Base-by-base conservation (phyloP, 37 sponge, comb jelly and placozoan species). In the Eunapius fragilis region DNA sequence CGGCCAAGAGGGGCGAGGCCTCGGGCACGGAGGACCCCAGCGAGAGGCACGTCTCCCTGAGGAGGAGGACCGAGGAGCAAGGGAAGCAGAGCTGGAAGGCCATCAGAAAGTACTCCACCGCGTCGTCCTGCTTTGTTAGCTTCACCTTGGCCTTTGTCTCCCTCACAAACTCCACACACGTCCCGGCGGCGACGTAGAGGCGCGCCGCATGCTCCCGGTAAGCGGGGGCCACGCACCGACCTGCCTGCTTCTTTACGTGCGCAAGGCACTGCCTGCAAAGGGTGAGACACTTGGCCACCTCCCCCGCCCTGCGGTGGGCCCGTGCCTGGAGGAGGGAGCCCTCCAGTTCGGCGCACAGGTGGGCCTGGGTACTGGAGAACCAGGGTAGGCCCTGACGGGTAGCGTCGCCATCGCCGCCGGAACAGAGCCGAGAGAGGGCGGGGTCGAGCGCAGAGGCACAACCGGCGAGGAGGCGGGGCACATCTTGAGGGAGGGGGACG, bases 11-110 rank as follows among this genome's bases (percentile, higher is more conserved):
- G 58, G 58, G 58, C 14, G 58, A 58, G 7, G 14, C 58, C 19
- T 70, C 50, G 47, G 45, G 35, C n/a, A 84, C 48, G 12, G 41
- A 30, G 11, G 79, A 47, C 25, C 72, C 17, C 80, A 91, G 27
- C 83, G 74, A 84, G 38, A 36, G 80, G 34, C 72, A 87, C 11
- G 33, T 33, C 17, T 89, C 90, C 69, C 85, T 71, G 50, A 83
- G 26, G 25, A 82, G 58, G 5, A 71, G 68, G 3, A 83, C 37
- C 3, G 88, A 72, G 37, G 27, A 22, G 50, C 0, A 35, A 25
- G 84, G 84, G 38, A 37, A 77, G 24, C 86, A 81, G 36, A 91
- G 47, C 68, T 91, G 83, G 68, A 82, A 82, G 13, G 83, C 12
- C 24, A 33, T 72, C 14, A 81, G 35, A n/a, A 91, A 85, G 48